Evolutionary conservation across 2,888 invertebrate genomes (phyloP).

Genomic region (Laspeyria flexula): DNA sequence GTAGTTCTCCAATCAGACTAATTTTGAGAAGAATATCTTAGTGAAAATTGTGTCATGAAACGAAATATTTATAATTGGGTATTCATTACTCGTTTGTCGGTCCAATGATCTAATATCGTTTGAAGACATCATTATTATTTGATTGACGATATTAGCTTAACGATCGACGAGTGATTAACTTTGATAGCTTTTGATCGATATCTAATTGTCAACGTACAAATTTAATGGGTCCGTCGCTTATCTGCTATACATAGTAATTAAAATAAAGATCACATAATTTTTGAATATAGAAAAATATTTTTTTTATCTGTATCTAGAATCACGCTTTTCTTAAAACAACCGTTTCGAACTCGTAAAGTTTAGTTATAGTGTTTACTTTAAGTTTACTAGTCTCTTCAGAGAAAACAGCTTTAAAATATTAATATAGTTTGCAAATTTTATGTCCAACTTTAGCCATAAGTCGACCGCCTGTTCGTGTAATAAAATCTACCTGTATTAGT

Average conservation of each 20-base stretch:
- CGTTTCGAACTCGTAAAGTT: no score
- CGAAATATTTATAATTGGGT: constrained; percentile 21
- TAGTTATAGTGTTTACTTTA: no score
- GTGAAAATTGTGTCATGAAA: background rate
- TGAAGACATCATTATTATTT: constrained; percentile 27
- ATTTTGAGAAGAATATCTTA: no score
- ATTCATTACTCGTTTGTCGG: constrained; percentile 18
- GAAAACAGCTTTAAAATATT: background rate
- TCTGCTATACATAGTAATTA: no score
- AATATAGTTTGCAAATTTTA: constrained; percentile 16
- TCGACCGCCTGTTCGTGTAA: constrained; percentile 6
- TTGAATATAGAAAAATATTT: no score
- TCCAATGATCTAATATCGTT: constrained; percentile 10
- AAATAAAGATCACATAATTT: no score
- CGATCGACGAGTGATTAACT: constrained; percentile 13
- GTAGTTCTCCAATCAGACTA: no score
- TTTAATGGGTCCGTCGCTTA: no score
- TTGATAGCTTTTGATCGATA: constrained; percentile 22
- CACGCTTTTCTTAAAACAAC: no score
- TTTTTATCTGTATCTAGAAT: no score
- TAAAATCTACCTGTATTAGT: constrained; percentile 9
- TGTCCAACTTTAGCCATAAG: constrained; percentile 7
- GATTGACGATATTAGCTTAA: constrained; percentile 23
- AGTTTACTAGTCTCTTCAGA: background rate
- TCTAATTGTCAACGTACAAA: constrained; percentile 6